Conservation (phyloP, 2,797 vertebrate species). For the Erpetoichthys calabaricus region DNA sequence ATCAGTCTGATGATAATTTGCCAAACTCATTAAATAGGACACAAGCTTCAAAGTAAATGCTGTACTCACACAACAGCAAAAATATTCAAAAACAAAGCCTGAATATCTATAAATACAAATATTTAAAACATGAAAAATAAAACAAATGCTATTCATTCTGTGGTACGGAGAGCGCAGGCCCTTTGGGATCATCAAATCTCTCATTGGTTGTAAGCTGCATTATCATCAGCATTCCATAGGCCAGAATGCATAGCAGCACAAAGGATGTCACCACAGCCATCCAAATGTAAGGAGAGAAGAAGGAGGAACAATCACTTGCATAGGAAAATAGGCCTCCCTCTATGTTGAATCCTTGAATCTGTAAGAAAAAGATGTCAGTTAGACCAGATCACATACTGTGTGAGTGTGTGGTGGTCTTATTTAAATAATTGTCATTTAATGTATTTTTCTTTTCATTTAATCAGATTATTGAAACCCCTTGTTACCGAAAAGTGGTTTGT, state of each 20-base stretch:
- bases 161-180: constrained; percentile 26
- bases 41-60: too few relatives aligned
- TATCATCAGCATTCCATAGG: constrained; percentile 31
- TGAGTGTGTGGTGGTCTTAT: not conserved
- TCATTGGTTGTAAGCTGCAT: constrained; percentile 34
- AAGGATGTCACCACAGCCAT: constrained; percentile 31
- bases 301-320: constrained; percentile 31
- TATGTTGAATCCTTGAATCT: constrained; percentile 41
- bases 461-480: too few relatives aligned
- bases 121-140: not conserved
- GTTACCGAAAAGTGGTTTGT: too few relatives aligned
- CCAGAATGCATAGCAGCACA: constrained; percentile 30
- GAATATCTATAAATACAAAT: too few relatives aligned
- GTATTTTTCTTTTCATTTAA: too few relatives aligned
- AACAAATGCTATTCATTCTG: constrained; percentile 29
- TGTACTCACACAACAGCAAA: too few relatives aligned
- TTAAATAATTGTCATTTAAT: too few relatives aligned
- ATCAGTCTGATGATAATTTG: too few relatives aligned
- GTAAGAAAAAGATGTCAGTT: constrained; percentile 13
- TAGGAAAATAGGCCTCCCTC: constrained; percentile 30
- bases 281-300: constrained; percentile 35
- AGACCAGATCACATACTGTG: not conserved
- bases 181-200: constrained; percentile 32
- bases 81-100: too few relatives aligned
- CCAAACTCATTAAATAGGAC: too few relatives aligned